Percentiles rank a stretch among this genome's conserved stretches.
phyloP scores from a whole-genome alignment of 1,140 invertebrate genomes.

The Apocrypta bakeri region DNA sequence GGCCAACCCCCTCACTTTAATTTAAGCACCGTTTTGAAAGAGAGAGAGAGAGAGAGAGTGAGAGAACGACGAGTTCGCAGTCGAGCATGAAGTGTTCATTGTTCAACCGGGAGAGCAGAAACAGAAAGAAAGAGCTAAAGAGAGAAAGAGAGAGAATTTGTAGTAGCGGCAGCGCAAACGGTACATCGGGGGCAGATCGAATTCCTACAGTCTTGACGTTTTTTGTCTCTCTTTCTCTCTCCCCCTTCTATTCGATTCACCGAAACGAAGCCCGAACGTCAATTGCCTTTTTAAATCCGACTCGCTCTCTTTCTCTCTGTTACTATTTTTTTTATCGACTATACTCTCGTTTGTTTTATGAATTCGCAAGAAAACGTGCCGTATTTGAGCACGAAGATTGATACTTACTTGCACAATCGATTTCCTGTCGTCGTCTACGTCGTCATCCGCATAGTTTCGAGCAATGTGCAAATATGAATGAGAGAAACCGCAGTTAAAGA shows the following conservation, averaged over 20 bases:
- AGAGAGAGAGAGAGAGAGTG: not conserved
- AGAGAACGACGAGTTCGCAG: slow-evolving; percentile 36
- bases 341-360: not conserved
- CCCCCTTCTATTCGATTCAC: not conserved
- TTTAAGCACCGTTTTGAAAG: slow-evolving; percentile 47
- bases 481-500: not conserved
- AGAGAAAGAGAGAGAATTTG: not conserved
- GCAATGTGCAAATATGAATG: not conserved
- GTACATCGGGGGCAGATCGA: slow-evolving; percentile 49
- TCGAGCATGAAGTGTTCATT: slow-evolving; percentile 50
- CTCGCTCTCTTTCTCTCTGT: not conserved
- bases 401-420: not conserved
- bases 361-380: not conserved
- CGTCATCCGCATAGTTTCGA: not conserved
- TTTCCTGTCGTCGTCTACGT: not conserved
- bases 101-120: slow-evolving; percentile 22
- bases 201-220: slow-evolving; percentile 46
- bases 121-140: slow-evolving; percentile 2
- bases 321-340: slow-evolving; percentile 16
- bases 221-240: slow-evolving; percentile 9
- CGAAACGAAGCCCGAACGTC: slow-evolving; percentile 14
- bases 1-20: slow-evolving; percentile 52
- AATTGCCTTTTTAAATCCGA: slow-evolving; percentile 37
- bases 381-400: not conserved
- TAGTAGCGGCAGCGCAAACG: slow-evolving; percentile 23